Evolutionary conservation across 2,113 vertebrate species (phyloP).

Genomic region (Sisor rabdophorus): DNA sequence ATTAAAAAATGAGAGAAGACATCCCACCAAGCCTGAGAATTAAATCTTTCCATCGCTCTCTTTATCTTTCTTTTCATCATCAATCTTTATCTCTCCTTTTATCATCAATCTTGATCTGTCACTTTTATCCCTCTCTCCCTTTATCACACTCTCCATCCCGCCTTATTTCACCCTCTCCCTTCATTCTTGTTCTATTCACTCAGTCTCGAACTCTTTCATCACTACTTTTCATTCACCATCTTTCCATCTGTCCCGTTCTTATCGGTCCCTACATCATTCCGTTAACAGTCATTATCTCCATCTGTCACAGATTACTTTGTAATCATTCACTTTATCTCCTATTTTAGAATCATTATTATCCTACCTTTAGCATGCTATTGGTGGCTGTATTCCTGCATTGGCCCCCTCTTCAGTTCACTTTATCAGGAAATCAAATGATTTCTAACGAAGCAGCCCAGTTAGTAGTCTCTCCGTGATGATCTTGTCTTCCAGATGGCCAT

Average conservation of each 20-base stretch:
- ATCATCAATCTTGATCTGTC: background rate
- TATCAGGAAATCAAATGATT: no score
- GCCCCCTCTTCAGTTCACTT: background rate
- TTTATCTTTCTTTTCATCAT: slow-evolving; percentile 15
- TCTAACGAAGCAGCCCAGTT: no score
- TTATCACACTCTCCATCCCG: background rate
- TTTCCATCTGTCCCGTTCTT: background rate
- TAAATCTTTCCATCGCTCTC: slow-evolving; percentile 37
- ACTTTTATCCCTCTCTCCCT: background rate
- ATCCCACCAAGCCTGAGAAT: slow-evolving; percentile 49
- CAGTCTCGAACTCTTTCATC: background rate
- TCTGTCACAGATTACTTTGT: no score
- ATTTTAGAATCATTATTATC: no score
- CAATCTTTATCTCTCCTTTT: background rate
- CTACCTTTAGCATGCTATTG: background rate
- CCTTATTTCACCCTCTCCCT: background rate
- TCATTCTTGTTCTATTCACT: background rate
- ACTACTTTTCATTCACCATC: no score
- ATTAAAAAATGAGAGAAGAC: slow-evolving; percentile 56
- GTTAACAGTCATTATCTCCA: background rate
- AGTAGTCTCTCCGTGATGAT: no score
- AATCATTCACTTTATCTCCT: no score
- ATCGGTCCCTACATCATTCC: no score
- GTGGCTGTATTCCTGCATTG: background rate
- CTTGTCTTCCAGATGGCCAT: no score